Evolutionary conservation across 2,797 vertebrate genomes (phyloP).

Genomic region (Pantherophis alleghaniensis): DNA sequence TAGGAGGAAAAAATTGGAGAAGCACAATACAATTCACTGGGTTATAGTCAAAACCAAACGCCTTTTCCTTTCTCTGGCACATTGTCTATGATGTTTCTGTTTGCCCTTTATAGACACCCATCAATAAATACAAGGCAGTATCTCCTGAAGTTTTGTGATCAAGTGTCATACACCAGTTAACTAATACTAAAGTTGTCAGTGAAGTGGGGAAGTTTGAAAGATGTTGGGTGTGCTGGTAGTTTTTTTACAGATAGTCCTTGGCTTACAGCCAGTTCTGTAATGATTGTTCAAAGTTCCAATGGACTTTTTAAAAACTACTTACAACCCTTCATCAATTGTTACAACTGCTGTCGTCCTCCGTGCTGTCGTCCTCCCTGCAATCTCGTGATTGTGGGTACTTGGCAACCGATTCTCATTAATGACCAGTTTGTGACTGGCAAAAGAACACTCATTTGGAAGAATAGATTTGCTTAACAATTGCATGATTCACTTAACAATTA

Average conservation of each 20-base stretch:
- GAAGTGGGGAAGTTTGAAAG: background rate
- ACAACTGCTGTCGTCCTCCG: background rate
- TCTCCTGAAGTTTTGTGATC: background rate
- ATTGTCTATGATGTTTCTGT: background rate
- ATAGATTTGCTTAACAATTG: too few species aligned
- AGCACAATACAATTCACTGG: background rate
- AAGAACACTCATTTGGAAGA: too few species aligned
- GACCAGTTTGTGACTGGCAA: background rate
- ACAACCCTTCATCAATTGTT: background rate
- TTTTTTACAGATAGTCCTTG: background rate
- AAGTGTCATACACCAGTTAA: background rate
- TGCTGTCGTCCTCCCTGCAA: background rate
- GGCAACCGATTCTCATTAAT: background rate
- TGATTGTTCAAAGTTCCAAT: background rate
- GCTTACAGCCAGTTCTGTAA: background rate
- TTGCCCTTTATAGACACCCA: background rate
- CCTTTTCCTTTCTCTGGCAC: background rate
- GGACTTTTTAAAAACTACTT: background rate
- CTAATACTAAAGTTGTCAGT: background rate
- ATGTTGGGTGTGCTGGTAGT: background rate
- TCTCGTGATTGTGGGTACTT: background rate
- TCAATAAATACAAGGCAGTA: background rate
- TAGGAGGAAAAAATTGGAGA: background rate
- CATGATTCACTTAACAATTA: too few species aligned
- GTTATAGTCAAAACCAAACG: background rate